phyloP scores from a whole-genome alignment of 30 jellyfish, hydroid and myxozoan species.

The Phacellophora camtschatica region DNA sequence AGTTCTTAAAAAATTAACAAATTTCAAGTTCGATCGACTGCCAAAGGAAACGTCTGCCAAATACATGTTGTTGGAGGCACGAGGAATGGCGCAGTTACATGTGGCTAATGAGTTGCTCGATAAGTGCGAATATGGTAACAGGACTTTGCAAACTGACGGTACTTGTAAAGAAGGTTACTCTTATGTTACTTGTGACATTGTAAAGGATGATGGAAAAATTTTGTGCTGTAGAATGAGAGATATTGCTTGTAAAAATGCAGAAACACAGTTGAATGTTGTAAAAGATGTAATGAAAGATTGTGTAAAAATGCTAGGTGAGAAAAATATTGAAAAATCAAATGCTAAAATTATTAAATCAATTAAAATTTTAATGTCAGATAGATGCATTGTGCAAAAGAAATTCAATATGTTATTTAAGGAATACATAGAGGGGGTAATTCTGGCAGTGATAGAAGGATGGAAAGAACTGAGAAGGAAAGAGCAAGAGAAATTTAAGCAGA shows the following conservation, averaged over 20 bases:
- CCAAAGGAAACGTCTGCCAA: too few relatives aligned
- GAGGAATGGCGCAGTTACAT: too few relatives aligned
- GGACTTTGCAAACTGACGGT: slow-evolving; percentile 37
- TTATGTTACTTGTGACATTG: slow-evolving; percentile 6
- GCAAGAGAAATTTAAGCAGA: background rate
- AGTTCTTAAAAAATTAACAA: too few relatives aligned
- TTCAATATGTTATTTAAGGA: background rate
- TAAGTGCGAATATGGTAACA: too few relatives aligned
- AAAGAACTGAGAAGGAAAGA: background rate
- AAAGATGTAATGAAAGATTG: slow-evolving; percentile 3
- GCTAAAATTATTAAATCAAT: background rate
- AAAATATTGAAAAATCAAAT: background rate
- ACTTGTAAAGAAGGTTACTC: slow-evolving; percentile 10
- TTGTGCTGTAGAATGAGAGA: slow-evolving; percentile 8
- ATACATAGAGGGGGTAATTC: slow-evolving; percentile 1
- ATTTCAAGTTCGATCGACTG: too few relatives aligned
- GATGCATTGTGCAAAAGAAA: slow-evolving; percentile 47
- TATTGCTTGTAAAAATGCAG: slow-evolving; percentile 14
- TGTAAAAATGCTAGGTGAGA: too few relatives aligned
- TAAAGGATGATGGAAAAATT: background rate
- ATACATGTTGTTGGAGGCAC: too few relatives aligned
- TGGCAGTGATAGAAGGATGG: slow-evolving; percentile 12
- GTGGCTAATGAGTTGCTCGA: too few relatives aligned
- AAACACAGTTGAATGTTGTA: slow-evolving; percentile 11
- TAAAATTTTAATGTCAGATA: slow-evolving; percentile 15